A percentile compares a stretch with the other conserved stretches of the same genome.
Evolutionary conservation across 2,888 invertebrate genomes (phyloP).

Genomic region (Lagria hirta): DNA sequence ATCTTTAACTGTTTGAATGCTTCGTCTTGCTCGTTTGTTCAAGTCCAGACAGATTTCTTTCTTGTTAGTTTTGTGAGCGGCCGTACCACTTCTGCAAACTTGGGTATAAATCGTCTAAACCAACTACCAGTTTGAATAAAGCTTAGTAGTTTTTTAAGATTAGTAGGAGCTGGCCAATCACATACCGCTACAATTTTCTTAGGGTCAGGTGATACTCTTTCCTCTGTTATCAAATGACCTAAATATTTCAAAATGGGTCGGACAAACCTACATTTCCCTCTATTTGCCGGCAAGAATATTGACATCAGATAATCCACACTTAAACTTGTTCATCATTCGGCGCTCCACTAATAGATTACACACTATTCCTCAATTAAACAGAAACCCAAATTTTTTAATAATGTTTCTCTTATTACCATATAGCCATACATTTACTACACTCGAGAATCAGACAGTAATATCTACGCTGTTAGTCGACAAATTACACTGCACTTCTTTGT

Average conservation of each 20-base stretch:
- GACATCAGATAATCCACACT: too few relatives aligned
- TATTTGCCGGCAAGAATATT: too few relatives aligned
- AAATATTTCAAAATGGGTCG: conserved; percentile 33
- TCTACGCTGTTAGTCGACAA: too few relatives aligned
- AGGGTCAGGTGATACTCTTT: conserved; percentile 28
- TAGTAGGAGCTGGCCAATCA: conserved; percentile 16
- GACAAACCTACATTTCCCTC: too few relatives aligned
- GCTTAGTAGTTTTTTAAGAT: conserved; percentile 28
- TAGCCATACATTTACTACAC: too few relatives aligned
- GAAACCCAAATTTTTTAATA: too few relatives aligned
- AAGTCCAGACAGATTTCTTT: conserved; percentile 11
- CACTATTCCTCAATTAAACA: too few relatives aligned
- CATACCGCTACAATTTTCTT: conserved; percentile 31
- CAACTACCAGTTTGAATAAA: conserved; percentile 35
- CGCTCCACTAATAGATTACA: too few relatives aligned
- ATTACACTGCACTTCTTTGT: too few relatives aligned
- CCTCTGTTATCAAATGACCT: conserved; percentile 29
- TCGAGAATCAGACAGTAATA: too few relatives aligned
- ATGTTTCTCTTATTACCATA: too few relatives aligned
- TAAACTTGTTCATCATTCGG: too few relatives aligned
- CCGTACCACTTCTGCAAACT: conserved; percentile 6
- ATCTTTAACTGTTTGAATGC: conserved; percentile 31
- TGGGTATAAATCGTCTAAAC: conserved; percentile 30
- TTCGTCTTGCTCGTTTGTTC: conserved; percentile 8
- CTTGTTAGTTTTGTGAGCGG: conserved; percentile 12